A percentile compares a stretch with the other conserved stretches of the same genome.
Conservation (phyloP, 2,113 vertebrate genomes). For the Orcinus orca region DNA sequence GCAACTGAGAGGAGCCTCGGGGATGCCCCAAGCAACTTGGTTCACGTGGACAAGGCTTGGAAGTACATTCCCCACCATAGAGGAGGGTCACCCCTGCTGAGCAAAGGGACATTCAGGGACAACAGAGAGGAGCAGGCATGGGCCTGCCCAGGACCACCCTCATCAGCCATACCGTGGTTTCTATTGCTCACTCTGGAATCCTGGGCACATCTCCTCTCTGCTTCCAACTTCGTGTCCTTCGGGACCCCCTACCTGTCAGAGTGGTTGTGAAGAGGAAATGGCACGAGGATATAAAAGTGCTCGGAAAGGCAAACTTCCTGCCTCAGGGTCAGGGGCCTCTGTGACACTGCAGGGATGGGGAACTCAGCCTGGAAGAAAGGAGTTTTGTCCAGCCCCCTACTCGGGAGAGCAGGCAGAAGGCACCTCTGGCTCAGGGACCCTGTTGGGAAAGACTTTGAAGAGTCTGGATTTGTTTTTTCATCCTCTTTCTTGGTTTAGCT, state of each 20-base stretch:
- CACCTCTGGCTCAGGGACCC: neutral
- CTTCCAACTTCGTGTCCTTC: neutral
- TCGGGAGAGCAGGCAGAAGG: rapidly evolving
- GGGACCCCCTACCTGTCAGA: neutral
- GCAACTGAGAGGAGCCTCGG: neutral
- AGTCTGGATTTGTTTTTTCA: neutral
- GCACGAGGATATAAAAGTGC: rapidly evolving
- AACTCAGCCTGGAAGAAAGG: neutral
- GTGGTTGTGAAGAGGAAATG: neutral
- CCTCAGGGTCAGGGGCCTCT: neutral
- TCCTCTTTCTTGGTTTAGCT: neutral
- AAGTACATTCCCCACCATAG: neutral
- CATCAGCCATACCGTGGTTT: neutral
- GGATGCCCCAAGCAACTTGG: neutral
- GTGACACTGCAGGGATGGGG: neutral
- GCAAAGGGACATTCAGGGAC: neutral
- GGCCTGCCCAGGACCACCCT: neutral
- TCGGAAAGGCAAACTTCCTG: neutral
- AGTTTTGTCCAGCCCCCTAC: neutral
- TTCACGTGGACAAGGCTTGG: neutral
- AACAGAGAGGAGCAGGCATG: neutral
- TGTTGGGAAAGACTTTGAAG: neutral
- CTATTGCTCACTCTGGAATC: neutral
- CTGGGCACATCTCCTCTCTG: neutral
- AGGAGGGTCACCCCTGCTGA: neutral